Evolutionary conservation across 2,113 vertebrate genomes (phyloP).

Genomic region (Ameiurus melas): DNA sequence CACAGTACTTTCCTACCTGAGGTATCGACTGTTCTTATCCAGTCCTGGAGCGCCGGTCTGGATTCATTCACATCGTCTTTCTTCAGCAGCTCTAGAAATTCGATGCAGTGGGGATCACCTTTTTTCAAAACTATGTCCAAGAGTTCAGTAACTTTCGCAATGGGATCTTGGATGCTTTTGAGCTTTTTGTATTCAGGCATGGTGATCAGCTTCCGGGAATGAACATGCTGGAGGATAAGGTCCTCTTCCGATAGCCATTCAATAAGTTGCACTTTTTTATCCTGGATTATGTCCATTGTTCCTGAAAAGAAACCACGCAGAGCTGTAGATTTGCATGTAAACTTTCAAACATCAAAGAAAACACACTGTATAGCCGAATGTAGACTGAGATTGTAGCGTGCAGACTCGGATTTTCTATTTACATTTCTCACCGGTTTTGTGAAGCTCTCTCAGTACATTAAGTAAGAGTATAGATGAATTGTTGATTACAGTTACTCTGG

Average conservation of each 20-base stretch:
- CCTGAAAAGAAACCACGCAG: neutral
- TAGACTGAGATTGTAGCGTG: neutral
- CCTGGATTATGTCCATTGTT: neutral
- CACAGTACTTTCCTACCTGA: neutral
- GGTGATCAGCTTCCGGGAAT: slow-evolving; percentile 27
- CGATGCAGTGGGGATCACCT: neutral
- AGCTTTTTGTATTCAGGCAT: slow-evolving; percentile 12
- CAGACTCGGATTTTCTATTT: neutral
- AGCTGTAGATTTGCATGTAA: neutral
- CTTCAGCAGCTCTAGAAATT: slow-evolving; percentile 38
- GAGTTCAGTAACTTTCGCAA: neutral
- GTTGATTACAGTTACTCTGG: neutral
- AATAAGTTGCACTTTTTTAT: slow-evolving; percentile 38
- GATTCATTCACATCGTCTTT: slow-evolving; percentile 31
- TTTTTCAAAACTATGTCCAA: slow-evolving; percentile 30
- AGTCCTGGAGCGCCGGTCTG: slow-evolving; percentile 38
- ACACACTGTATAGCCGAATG: neutral
- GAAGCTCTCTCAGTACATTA: neutral
- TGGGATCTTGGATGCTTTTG: neutral
- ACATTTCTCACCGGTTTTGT: neutral
- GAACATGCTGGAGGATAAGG: slow-evolving; percentile 38
- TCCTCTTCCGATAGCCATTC: slow-evolving; percentile 29
- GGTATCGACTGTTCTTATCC: neutral
- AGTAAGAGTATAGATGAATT: neutral
- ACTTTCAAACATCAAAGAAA: neutral